Evolutionary conservation across 2,888 invertebrate species (phyloP).

Genomic region (Netelia virgata): DNA sequence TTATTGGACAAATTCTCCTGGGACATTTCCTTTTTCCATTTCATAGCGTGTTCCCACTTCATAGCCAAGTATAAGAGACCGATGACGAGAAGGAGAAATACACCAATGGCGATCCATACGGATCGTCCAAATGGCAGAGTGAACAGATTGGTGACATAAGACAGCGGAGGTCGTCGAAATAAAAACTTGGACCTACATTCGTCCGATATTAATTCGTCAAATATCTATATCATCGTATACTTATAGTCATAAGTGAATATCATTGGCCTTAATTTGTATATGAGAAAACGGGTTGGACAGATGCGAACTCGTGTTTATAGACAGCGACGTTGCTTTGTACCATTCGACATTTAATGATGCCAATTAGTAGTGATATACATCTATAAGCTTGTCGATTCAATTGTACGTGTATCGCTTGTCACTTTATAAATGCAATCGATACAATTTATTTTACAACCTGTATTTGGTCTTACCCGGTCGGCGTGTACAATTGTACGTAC

Average conservation of each 20-base stretch:
- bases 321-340: slow-evolving; percentile 3
- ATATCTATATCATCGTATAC: background rate
- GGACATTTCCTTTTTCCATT: slow-evolving; percentile 35
- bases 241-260: slow-evolving; percentile 49
- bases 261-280: slow-evolving; percentile 50
- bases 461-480: slow-evolving; percentile 85
- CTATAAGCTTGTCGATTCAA: slow-evolving; percentile 33
- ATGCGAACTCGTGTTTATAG: slow-evolving; percentile 11
- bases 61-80: slow-evolving; percentile 86
- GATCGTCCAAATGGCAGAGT: slow-evolving; percentile 88
- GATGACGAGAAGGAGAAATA: slow-evolving; percentile 85
- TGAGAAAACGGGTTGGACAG: slow-evolving; percentile 15
- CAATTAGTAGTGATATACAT: slow-evolving; percentile 27
- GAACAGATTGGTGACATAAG: slow-evolving; percentile 90
- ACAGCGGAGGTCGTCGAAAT: slow-evolving; percentile 90
- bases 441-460: background rate
- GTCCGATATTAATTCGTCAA: slow-evolving; percentile 53
- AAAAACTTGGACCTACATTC: slow-evolving; percentile 87
- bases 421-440: background rate
- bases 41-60: slow-evolving; percentile 84
- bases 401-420: slow-evolving; percentile 9
- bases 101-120: slow-evolving; percentile 88
- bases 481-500: slow-evolving; percentile 89
- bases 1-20: slow-evolving; percentile 62
- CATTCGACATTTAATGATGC: slow-evolving; percentile 45